Base-by-base conservation (phyloP, 2,113 vertebrate genomes). In the Semnornis frantzii region DNA sequence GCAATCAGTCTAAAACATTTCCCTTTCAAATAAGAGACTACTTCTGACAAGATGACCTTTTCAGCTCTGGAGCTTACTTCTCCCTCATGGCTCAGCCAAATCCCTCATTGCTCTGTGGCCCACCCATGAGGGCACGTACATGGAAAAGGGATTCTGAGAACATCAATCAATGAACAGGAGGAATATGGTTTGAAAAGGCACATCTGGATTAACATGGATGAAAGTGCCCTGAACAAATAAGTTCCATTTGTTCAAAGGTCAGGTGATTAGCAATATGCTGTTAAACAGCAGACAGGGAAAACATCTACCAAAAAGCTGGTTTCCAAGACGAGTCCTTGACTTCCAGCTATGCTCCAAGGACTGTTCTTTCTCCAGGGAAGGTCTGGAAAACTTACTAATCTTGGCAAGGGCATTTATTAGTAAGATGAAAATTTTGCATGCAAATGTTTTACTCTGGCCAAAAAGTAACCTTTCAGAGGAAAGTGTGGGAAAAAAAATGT, bases 121-220 rank as follows among this genome's bases (percentile, higher is more conserved):
- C 80, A 72, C 48, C 52, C 76, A 21, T 6, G 15, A 71, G 90
- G 75, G 57, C 65, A 34, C 0, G 3, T 28, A 77, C 34, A 25
- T 13, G 37, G 62, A 64, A 21, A 71, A 74, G 42, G 44, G 65
- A 57, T 83, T 90, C 85, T 75, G 85, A 90, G 83, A 90, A 57
- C 60, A 50, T 46, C 86, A 58, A 24, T 55, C 8, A 0, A 79
- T 66, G 82, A 37, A 12, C 63, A 63, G 78, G 39, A 95, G 90
- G 27, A 89, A 23, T 66, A 37, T 2, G 48, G 69, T 39, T 81
- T 93, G n/a, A 72, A 90, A 86, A 93, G 85, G 69, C 82, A 88
- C 88, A 83, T 92, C 88, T 93, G 92, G 92, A 92, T 93, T 78
- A 90, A 75, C 6, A 17, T 21, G 82, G 95, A 93, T 93, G 48